Conservation (phyloP, 2,888 invertebrate species). For the Tenthredo distinguenda region DNA sequence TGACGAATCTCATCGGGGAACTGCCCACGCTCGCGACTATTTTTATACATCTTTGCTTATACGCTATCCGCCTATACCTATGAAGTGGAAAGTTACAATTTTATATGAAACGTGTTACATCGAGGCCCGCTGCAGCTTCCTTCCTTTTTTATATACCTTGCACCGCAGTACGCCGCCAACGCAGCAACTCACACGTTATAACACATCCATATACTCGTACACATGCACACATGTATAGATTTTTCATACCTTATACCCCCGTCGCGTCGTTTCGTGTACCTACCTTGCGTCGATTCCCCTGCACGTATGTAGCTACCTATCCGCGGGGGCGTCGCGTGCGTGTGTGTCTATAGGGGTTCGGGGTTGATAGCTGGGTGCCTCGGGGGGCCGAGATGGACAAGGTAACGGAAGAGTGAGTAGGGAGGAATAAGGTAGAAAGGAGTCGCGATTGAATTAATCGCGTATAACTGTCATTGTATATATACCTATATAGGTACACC, state of each 20-base stretch:
- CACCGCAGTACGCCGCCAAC: background rate
- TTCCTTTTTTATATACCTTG: background rate
- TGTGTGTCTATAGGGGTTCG: background rate
- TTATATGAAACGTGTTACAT: background rate
- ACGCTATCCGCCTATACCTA: background rate
- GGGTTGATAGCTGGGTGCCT: conserved; percentile 15
- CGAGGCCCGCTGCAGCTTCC: background rate
- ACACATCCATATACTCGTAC: background rate
- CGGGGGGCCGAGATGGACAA: conserved; percentile 26
- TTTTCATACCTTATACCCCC: conserved; percentile 1
- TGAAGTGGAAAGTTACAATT: background rate
- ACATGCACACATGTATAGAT: background rate
- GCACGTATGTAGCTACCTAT: background rate
- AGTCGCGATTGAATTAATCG: conserved; percentile 1
- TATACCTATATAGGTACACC: background rate
- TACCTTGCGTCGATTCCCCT: conserved; percentile 11
- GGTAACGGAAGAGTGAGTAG: background rate
- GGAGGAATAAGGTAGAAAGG: background rate
- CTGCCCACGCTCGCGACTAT: background rate
- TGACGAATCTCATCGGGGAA: background rate
- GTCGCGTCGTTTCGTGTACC: background rate
- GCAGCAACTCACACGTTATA: background rate
- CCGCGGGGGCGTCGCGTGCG: conserved; percentile 16
- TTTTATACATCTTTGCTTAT: background rate
- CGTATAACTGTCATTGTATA: conserved; percentile 1